Percentiles rank a stretch among this genome's conserved stretches.
Conservation (phyloP, 1,140 invertebrate genomes). For the Drosophila nebulosa region DNA sequence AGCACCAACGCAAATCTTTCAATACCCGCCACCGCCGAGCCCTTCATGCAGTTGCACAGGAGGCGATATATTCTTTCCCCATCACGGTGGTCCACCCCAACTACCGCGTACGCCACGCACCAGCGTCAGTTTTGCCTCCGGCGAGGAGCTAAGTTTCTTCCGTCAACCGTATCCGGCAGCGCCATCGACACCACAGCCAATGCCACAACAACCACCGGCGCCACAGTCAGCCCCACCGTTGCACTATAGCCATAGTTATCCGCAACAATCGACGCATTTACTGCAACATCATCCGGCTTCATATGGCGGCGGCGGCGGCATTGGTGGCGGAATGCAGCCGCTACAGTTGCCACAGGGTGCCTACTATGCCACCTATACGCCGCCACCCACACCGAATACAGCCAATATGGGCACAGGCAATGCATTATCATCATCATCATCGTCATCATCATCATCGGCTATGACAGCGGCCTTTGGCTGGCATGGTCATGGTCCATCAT, state of each 20-base stretch:
- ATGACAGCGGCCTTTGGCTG: constrained; percentile 38
- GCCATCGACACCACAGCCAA: constrained; percentile 64
- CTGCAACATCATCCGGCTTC: constrained; percentile 54
- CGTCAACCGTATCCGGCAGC: constrained; percentile 63
- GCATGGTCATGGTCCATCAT: constrained; percentile 34
- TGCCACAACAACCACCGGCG: constrained; percentile 55
- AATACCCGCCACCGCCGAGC: constrained; percentile 77
- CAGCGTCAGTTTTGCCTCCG: constrained; percentile 67
- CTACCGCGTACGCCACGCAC: constrained; percentile 69
- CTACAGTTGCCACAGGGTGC: constrained; percentile 17
- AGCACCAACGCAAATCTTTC: constrained; percentile 71
- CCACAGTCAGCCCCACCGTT: constrained; percentile 75
- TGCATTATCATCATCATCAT: constrained; percentile 29
- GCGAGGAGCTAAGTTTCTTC: constrained; percentile 70
- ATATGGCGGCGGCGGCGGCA: constrained; percentile 10
- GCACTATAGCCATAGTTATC: constrained; percentile 69
- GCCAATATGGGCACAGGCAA: constrained; percentile 39
- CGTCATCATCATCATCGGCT: not conserved
- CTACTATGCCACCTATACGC: constrained; percentile 72
- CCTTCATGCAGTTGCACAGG: constrained; percentile 69
- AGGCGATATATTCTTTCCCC: constrained; percentile 73
- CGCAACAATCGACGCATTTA: constrained; percentile 60
- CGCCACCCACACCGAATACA: constrained; percentile 74
- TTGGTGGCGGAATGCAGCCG: constrained; percentile 19
- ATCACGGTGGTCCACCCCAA: constrained; percentile 37